Conservation (phyloP, 2,888 invertebrate genomes). For the Argyresthia goedartella region DNA sequence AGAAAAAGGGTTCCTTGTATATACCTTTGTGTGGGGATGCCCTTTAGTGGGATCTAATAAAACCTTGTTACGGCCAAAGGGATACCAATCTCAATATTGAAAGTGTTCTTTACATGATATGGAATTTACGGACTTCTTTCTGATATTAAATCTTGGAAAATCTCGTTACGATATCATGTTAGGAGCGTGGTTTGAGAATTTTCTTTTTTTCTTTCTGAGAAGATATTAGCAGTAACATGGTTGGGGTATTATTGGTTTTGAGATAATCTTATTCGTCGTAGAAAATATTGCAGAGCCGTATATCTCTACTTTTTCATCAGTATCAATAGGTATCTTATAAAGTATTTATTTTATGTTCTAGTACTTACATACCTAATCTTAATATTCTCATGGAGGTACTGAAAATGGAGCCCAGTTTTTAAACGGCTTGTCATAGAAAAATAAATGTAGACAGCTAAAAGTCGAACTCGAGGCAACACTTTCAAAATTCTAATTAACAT, state of each 20-base stretch:
- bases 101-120: constrained; percentile 70
- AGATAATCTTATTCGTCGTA: too few relatives aligned
- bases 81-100: constrained; percentile 70
- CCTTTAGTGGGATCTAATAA: constrained; percentile 72
- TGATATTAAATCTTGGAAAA: constrained; percentile 63
- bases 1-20: constrained; percentile 66
- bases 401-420: too few relatives aligned
- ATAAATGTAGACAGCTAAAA: too few relatives aligned
- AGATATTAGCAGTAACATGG: neutral
- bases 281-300: too few relatives aligned
- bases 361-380: too few relatives aligned
- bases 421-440: too few relatives aligned
- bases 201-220: neutral
- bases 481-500: too few relatives aligned
- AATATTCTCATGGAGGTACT: too few relatives aligned
- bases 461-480: too few relatives aligned
- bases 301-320: too few relatives aligned
- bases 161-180: constrained; percentile 37
- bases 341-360: too few relatives aligned
- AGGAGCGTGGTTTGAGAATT: neutral
- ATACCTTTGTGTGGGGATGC: constrained; percentile 67
- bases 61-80: constrained; percentile 71
- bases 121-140: constrained; percentile 66
- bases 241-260: neutral
- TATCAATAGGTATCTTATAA: too few relatives aligned